Evolutionary conservation across 2,797 vertebrate species (phyloP).

Genomic region (Chelidonichthys spinosus): DNA sequence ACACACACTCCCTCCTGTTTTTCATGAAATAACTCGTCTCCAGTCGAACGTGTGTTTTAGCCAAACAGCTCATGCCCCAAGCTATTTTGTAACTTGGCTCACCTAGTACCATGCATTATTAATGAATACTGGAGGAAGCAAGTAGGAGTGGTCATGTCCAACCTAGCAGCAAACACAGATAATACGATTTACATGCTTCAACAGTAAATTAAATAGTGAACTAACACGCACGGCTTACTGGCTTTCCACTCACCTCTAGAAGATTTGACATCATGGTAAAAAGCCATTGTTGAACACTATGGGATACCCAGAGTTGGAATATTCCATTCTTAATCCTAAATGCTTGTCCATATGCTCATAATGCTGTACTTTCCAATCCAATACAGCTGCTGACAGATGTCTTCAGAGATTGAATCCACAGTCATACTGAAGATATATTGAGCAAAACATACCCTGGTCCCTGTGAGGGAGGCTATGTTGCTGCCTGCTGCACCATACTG

Average conservation of each 20-base stretch:
- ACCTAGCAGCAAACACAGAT: conserved; percentile 2
- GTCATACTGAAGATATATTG: conserved; percentile 47
- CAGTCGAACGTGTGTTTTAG: background rate
- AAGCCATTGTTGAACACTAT: conserved; percentile 47
- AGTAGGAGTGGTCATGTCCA: background rate
- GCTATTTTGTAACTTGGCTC: conserved; percentile 8
- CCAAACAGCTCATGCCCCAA: conserved; percentile 1
- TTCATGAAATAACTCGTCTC: background rate
- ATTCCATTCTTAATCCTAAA: conserved; percentile 58
- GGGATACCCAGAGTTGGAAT: conserved; percentile 42
- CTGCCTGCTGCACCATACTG: background rate
- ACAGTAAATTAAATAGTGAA: background rate
- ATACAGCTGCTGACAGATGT: conserved; percentile 34
- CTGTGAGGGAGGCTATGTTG: background rate
- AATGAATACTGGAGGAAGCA: conserved; percentile 3
- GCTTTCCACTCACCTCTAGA: conserved; percentile 41
- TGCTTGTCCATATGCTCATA: conserved; percentile 55
- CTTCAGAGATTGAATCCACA: conserved; percentile 40
- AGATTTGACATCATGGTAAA: conserved; percentile 34
- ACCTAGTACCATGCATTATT: background rate
- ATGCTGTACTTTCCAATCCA: conserved; percentile 35
- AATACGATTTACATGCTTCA: background rate
- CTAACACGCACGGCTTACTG: conserved; percentile 2
- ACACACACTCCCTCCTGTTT: background rate
- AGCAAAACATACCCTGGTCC: conserved; percentile 8